Base-by-base conservation (phyloP, 1,140 invertebrate species). In the Patella vulgata region DNA sequence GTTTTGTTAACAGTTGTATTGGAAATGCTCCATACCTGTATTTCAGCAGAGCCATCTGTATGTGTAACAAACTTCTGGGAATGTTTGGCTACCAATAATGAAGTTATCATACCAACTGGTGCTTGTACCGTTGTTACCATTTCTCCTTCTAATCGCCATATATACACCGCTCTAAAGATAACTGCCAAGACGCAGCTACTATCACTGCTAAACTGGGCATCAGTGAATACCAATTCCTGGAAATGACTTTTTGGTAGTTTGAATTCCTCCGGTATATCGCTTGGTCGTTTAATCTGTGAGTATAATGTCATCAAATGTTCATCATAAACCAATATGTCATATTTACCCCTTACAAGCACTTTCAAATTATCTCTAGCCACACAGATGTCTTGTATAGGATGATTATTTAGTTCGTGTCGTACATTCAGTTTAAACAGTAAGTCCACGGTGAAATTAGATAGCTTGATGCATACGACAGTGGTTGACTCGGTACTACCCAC, bases 121-220 rank as follows among this genome's bases (percentile, higher is more conserved):
- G 81, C 75, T 53, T 79, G 75, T n/a, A 83, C 70, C 19, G 66
- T 72, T 1, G 66, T 73, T 0, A 79, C 58, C 3, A 71, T 60
- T 33, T 63, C 53, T 4, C 71, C 57, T 5, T 62, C 63, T 23
- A 80, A 57, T 23, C 80, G 58, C 79, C 81, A 82, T 2, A 84
- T 31, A 51, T 80, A 80, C n/a, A 83, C 68, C 55, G 79, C 78
- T 36, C 80, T 53, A 56, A 84, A 83, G 11, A 84, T 70, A 31
- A 79, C 70, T 0, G 61, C 77, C 14, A 82, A 66, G 12, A 83
- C 70, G 51, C 61, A 71, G 25, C 73, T 65, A 31, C 81, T 74
- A 63, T 79, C 79, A 11, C 66, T 50, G 3, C 77, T 75, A 58
- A 83, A 81, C 3, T 74, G 66, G 1, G 80, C 80, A 36, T 76